Percentiles rank a stretch among this genome's conserved stretches.
Evolutionary conservation across 2,888 invertebrate species (phyloP).

Genomic region (Exephanes ischioxanthus): DNA sequence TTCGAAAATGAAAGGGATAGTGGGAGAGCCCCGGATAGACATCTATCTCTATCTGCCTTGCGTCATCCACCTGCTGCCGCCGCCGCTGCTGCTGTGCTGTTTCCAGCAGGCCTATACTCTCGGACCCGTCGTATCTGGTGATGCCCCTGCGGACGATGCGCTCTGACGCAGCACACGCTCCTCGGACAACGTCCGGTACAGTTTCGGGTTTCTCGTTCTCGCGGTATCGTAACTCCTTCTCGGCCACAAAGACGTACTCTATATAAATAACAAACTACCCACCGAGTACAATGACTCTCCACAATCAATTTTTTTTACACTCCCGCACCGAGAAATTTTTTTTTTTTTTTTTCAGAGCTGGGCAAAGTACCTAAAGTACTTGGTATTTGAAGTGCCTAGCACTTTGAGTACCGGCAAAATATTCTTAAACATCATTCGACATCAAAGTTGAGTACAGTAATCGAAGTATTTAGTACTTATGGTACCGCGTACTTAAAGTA

Average conservation of each 20-base stretch:
- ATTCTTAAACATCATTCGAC: no score
- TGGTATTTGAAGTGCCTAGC: no score
- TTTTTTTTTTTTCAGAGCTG: not conserved
- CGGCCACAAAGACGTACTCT: not conserved
- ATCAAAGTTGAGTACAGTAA: no score
- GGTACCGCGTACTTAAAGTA: no score
- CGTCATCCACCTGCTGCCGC: constrained; percentile 71
- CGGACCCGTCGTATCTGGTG: constrained; percentile 38
- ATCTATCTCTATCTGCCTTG: constrained; percentile 67
- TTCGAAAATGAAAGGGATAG: constrained; percentile 68
- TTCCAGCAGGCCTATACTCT: constrained; percentile 29
- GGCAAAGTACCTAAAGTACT: no score
- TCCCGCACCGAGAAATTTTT: not conserved
- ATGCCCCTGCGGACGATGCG: constrained; percentile 48
- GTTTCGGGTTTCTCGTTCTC: constrained; percentile 65
- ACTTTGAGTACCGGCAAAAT: no score
- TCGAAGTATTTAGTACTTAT: no score
- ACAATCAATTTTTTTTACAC: not conserved
- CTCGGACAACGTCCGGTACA: constrained; percentile 57
- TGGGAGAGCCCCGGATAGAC: constrained; percentile 58
- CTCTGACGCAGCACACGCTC: constrained; percentile 48
- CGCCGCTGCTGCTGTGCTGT: constrained; percentile 55
- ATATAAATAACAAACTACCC: not conserved
- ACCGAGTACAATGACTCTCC: not conserved
- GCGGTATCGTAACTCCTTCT: constrained; percentile 24